phyloP scores from a whole-genome alignment of 2,888 invertebrate genomes.

The Chromoteleia sp. region DNA sequence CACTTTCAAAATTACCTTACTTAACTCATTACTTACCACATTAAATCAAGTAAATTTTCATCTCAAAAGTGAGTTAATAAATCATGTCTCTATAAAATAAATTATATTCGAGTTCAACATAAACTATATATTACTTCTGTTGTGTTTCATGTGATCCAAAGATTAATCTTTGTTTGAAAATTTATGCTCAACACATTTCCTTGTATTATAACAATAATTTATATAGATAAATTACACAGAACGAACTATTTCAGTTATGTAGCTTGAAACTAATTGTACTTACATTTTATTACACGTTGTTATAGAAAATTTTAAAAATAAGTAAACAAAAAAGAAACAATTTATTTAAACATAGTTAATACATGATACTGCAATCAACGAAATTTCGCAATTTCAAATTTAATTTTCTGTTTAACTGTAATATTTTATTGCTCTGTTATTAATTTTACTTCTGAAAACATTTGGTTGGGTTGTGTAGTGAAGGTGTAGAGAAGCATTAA shows the following conservation, averaged over 20 bases:
- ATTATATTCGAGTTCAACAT: conserved; percentile 19
- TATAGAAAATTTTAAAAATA: too few species aligned
- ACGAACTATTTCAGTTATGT: too few species aligned
- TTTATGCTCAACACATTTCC: neutral
- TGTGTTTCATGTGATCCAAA: conserved; percentile 8
- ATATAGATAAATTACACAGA: neutral
- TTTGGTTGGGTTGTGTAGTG: neutral
- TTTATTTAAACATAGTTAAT: too few species aligned
- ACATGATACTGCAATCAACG: too few species aligned
- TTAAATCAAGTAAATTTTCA: neutral
- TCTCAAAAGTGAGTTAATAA: conserved; percentile 12
- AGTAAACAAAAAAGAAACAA: too few species aligned
- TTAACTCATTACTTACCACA: neutral
- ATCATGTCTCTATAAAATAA: conserved; percentile 9
- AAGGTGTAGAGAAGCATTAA: neutral
- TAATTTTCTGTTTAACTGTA: too few species aligned
- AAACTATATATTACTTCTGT: neutral
- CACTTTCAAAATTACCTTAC: too few species aligned
- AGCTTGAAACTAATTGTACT: neutral
- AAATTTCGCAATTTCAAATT: too few species aligned
- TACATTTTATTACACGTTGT: too few species aligned
- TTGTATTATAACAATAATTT: conserved; percentile 1
- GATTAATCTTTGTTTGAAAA: conserved; percentile 23
- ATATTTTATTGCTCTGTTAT: too few species aligned
- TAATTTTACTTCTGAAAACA: neutral